Conservation (phyloP, 2,113 vertebrate species). For the Hippocampus guttulatus region DNA sequence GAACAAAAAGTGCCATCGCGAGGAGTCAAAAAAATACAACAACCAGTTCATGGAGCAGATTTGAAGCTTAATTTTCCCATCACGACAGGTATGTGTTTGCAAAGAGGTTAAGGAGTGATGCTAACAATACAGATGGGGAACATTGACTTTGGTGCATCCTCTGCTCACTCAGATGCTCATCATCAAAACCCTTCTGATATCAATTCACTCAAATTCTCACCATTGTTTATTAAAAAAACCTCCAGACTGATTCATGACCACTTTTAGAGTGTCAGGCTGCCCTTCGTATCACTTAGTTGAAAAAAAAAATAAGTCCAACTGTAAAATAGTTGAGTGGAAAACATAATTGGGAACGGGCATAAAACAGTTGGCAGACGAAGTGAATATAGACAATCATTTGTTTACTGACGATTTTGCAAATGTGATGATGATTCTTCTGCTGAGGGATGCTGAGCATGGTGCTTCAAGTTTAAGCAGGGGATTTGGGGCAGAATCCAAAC, state of each 20-base stretch:
- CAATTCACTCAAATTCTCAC: conserved; percentile 43
- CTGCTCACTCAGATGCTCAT: conserved; percentile 39
- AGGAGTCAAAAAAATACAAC: too few species aligned
- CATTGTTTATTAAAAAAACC: conserved; percentile 46
- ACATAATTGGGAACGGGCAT: conserved; percentile 44
- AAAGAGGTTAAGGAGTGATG: conserved; percentile 24
- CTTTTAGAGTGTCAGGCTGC: conserved; percentile 31
- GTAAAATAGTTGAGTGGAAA: conserved; percentile 22
- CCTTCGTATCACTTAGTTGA: conserved; percentile 9
- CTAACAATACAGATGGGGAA: conserved; percentile 5
- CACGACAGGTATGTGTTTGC: background rate
- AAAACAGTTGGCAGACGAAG: conserved; percentile 45
- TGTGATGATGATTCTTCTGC: conserved; percentile 13
- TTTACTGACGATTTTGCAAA: conserved; percentile 13
- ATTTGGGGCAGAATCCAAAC: conserved; percentile 55
- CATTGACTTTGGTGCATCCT: conserved; percentile 22
- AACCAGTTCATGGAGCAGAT: too few species aligned
- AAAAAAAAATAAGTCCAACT: background rate
- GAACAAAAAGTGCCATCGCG: too few species aligned
- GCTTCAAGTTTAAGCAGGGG: conserved; percentile 43
- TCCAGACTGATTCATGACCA: conserved; percentile 48
- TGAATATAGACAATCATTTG: conserved; percentile 45
- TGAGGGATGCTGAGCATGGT: conserved; percentile 40
- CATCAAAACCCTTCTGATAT: conserved; percentile 41
- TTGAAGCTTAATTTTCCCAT: too few species aligned